A percentile compares a stretch with the other conserved stretches of the same genome.
Conservation (phyloP, 2,888 invertebrate genomes). For the Trisateles emortualis region DNA sequence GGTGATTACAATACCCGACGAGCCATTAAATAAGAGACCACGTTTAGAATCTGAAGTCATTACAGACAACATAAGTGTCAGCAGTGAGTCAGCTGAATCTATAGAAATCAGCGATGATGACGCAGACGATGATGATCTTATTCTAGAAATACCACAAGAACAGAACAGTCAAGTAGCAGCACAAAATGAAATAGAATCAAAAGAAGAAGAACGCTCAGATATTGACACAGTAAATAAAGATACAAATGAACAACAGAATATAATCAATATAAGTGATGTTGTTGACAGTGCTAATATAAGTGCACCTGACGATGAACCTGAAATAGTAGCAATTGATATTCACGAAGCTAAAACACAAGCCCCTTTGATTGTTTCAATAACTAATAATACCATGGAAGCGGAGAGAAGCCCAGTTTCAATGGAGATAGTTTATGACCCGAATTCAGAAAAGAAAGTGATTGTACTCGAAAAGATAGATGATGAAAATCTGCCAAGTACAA, state of each 20-base stretch:
- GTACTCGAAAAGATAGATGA: conserved; percentile 69
- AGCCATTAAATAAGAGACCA: conserved; percentile 64
- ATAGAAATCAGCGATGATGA: conserved; percentile 68
- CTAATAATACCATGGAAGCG: conserved; percentile 60
- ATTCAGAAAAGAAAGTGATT: conserved; percentile 54
- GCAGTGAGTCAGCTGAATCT: conserved; percentile 67
- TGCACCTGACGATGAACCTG: background rate
- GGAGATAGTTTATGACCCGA: conserved; percentile 71
- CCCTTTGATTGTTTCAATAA: conserved; percentile 51
- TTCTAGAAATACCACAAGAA: conserved; percentile 31
- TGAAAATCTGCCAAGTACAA: conserved; percentile 73
- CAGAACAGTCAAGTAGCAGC: conserved; percentile 16
- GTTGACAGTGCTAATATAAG: background rate
- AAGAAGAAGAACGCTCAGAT: conserved; percentile 10
- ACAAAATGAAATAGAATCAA: conserved; percentile 15
- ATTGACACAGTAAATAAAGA: conserved; percentile 2
- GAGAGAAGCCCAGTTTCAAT: conserved; percentile 62
- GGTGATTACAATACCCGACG: conserved; percentile 62
- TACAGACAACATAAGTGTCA: conserved; percentile 69
- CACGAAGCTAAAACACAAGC: conserved; percentile 67
- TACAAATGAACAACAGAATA: conserved; percentile 1
- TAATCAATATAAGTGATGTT: conserved; percentile 13
- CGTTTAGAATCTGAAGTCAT: conserved; percentile 53
- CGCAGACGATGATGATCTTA: conserved; percentile 44
- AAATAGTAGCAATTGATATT: conserved; percentile 41